Conservation (phyloP, 2,113 vertebrate genomes). For the Trichomycterus rosablanca region DNA sequence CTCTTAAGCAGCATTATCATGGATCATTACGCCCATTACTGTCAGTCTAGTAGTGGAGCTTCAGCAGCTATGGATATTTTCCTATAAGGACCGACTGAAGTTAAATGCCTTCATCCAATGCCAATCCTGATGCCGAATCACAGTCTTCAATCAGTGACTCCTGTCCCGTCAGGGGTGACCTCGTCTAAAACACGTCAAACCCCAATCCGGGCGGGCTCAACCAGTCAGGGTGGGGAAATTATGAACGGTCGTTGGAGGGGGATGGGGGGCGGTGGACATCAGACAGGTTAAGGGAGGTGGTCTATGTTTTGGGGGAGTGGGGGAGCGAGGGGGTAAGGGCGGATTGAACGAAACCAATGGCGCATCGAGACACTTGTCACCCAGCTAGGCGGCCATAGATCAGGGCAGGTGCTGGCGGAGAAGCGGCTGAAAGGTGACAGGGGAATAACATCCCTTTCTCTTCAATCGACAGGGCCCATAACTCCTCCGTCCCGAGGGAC, state of each 20-base stretch:
- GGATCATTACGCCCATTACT: no score
- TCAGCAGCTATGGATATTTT: no score
- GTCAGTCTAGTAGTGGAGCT: no score
- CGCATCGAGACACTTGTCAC: conserved; percentile 68
- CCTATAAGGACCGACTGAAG: conserved; percentile 7
- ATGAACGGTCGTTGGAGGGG: conserved; percentile 27
- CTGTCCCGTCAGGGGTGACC: conserved; percentile 47
- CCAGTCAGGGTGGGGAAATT: conserved; percentile 35
- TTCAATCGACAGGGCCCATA: conserved; percentile 98
- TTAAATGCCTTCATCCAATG: conserved; percentile 29
- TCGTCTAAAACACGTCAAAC: conserved; percentile 60
- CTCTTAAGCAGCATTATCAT: no score
- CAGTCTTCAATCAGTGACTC: conserved; percentile 43
- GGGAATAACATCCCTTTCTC: conserved; percentile 99
- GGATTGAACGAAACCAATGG: conserved; percentile 65
- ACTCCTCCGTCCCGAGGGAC: conserved; percentile 97
- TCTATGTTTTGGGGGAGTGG: conserved; percentile 10
- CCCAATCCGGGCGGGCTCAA: conserved; percentile 65
- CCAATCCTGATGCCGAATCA: conserved; percentile 7
- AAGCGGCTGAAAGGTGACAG: conserved; percentile 85
- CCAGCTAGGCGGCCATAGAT: conserved; percentile 81
- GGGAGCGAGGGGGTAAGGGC: conserved; percentile 15
- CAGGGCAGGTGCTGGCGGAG: conserved; percentile 83
- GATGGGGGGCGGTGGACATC: no score
- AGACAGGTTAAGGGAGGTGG: conserved; percentile 34